phyloP scores from a whole-genome alignment of 2,797 vertebrate genomes.

The Percopsis omiscomaycus region DNA sequence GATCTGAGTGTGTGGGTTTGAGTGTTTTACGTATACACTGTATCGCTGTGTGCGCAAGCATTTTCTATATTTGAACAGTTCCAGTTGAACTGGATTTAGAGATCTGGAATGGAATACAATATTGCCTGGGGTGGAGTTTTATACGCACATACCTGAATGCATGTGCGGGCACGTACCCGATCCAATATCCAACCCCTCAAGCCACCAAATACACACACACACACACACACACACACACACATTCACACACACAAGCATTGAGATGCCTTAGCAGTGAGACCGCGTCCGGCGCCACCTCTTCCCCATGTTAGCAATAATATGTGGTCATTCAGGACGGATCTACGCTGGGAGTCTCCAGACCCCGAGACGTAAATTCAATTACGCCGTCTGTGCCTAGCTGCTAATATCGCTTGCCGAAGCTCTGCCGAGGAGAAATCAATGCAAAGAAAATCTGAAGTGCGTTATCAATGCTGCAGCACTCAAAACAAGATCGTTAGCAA shows the following conservation, averaged over 20 bases:
- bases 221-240: constrained; percentile 6
- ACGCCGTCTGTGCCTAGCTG: constrained; percentile 40
- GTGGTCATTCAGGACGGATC: constrained; percentile 43
- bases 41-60: neutral
- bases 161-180: constrained; percentile 11
- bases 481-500: constrained; percentile 26
- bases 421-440: constrained; percentile 49
- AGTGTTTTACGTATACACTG: constrained; percentile 1
- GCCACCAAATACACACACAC: constrained; percentile 11
- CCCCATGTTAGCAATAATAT: constrained; percentile 10
- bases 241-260: neutral
- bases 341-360: constrained; percentile 32
- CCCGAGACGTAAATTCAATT: constrained; percentile 51
- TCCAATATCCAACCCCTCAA: neutral
- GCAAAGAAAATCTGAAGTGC: constrained; percentile 45
- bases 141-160: neutral
- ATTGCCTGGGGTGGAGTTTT: constrained; percentile 32
- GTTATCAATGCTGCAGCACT: constrained; percentile 47
- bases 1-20: constrained; percentile 11
- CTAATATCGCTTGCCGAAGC: constrained; percentile 48
- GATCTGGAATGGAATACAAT: constrained; percentile 35
- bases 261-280: constrained; percentile 6
- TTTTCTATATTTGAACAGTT: constrained; percentile 27
- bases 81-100: constrained; percentile 32
- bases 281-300: constrained; percentile 15